Base-by-base conservation (phyloP, 2,888 invertebrate genomes). In the Dryadula phaetusa region DNA sequence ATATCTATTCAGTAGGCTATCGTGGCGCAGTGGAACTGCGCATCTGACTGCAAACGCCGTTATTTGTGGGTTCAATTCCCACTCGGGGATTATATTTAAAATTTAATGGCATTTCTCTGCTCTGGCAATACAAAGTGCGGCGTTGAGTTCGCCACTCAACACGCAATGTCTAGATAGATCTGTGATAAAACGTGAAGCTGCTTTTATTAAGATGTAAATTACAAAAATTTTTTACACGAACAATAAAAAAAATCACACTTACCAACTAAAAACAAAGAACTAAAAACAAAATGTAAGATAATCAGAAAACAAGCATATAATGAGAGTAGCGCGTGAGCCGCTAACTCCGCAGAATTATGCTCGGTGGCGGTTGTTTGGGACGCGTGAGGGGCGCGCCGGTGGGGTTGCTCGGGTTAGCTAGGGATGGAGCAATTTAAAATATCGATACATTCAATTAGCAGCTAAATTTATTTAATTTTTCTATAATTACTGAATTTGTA, bases 281-380 rank as follows among this genome's bases (percentile, higher is more conserved):
- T 25, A 34, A 56, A 67, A 62, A 62, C 56, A 70, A 67, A 52
- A 61, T 47, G 42, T 61, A 64, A 71, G 72, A 74, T 84, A 86
- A 87, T 81, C 80, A 76, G 75, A 77, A 83, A 89, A 89, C 85
- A 86, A 90, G 88, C 84, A 80, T 84, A 84, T 89, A 88, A 89
- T 90, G 79, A 85, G 79, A 74, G 70, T 73, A 69, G 62, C 75
- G 73, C 70, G 70, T 63, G 69, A 76, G 77, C 74, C 77, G 79
- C 80, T 83, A 83, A 88, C 82, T 88, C 90, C 90, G 86, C 90
- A 88, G 84, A 88, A 91, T 91, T 91, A 90, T 90, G 89, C 88
- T 88, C 81, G 88, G 89, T 86, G 85, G 88, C 82, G 81, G 80
- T 63, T 79, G 81, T 82, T 82, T 79, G 82, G 77, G 72, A 77